Percentiles rank a stretch among this genome's conserved stretches.
Conservation (phyloP, 2,888 invertebrate species). For the Gibbula magus region DNA sequence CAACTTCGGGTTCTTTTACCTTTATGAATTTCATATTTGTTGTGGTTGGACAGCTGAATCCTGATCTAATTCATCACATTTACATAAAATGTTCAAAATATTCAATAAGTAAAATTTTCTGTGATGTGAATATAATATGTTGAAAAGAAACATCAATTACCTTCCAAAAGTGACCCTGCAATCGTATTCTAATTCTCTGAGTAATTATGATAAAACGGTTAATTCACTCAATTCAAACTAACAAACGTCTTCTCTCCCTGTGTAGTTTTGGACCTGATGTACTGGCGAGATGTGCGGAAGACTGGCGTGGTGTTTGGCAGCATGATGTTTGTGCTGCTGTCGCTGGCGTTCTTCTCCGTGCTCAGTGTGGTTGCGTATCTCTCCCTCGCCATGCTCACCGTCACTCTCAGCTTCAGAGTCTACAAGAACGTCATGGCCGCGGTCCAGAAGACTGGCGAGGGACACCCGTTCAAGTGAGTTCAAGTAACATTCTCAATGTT, state of each 20-base stretch:
- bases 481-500: no score
- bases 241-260: not conserved
- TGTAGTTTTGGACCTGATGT: constrained; percentile 89
- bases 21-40: no score
- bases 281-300: constrained; percentile 97
- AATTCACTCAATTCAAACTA: not conserved
- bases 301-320: constrained; percentile 95
- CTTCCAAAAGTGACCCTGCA: not conserved
- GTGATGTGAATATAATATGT: no score
- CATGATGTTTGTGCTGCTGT: constrained; percentile 90
- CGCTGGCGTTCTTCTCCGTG: constrained; percentile 95
- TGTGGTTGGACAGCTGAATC: no score
- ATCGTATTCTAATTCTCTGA: not conserved
- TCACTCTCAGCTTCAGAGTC: constrained; percentile 94
- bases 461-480: constrained; percentile 97
- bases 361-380: constrained; percentile 96
- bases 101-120: no score
- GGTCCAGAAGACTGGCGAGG: constrained; percentile 94
- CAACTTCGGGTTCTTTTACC: no score
- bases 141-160: no score
- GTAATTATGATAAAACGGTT: not conserved
- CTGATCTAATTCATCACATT: no score
- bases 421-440: constrained; percentile 97
- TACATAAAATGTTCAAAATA: no score
- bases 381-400: constrained; percentile 88